Conservation (phyloP, 2,113 vertebrate species). For the Sylvia atricapilla region DNA sequence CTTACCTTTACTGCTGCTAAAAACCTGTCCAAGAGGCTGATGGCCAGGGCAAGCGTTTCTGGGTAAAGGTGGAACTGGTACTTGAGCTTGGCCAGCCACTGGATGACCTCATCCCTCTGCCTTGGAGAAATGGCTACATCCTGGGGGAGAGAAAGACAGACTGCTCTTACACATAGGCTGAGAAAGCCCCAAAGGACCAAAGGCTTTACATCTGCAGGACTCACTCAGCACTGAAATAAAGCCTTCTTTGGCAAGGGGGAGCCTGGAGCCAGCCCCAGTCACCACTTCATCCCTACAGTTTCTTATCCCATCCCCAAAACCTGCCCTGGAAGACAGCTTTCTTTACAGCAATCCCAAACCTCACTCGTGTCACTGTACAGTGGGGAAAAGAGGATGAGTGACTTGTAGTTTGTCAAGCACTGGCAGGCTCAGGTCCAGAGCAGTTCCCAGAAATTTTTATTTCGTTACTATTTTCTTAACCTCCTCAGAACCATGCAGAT, state of each 20-base stretch:
- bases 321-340: neutral
- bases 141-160: constrained; percentile 63
- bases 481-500: neutral
- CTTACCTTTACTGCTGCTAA: constrained; percentile 93
- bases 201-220: neutral
- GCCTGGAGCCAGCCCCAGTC: neutral
- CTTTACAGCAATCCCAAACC: neutral
- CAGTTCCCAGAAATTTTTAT: too few relatives aligned
- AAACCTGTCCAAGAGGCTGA: constrained; percentile 95
- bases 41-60: constrained; percentile 92
- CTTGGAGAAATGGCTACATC: constrained; percentile 92
- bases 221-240: neutral
- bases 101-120: constrained; percentile 94
- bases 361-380: accelerated
- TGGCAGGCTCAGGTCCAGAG: neutral
- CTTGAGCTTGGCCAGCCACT: constrained; percentile 91
- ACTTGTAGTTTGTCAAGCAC: neutral
- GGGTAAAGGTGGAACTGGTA: constrained; percentile 90
- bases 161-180: neutral
- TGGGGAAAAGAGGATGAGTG: neutral
- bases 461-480: neutral
- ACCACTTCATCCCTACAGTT: neutral
- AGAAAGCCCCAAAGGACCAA: neutral
- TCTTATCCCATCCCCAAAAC: neutral
- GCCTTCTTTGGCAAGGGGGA: neutral